These are phyloP conservation scores for Struthidea cinerea DNA, from an alignment of 2,113 vertebrate genomes.

Conservation along the genomic window DNA sequence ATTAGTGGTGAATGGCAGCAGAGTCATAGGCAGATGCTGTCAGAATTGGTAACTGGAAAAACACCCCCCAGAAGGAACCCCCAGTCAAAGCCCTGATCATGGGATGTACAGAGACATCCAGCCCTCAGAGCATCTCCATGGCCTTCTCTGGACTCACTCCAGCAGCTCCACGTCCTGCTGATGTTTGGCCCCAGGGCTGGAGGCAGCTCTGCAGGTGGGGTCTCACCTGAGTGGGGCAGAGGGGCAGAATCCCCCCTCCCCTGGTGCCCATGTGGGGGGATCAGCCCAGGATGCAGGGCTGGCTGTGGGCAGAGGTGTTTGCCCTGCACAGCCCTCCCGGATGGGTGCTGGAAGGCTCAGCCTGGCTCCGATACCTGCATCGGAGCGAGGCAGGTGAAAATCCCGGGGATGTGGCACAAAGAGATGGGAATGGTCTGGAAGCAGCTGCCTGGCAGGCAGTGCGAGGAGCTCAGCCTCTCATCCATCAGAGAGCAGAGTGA, in stretches of 20 bases:
- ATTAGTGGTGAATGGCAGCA: neutral
- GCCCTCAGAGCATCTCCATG: fast-evolving
- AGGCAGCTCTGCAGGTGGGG: neutral
- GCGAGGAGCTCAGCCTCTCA: neutral
- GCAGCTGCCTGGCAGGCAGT: neutral
- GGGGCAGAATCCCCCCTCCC: neutral
- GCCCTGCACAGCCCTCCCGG: neutral
- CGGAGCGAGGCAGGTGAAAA: neutral
- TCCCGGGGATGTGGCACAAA: neutral
- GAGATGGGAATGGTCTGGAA: neutral
- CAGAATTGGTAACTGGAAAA: neutral
- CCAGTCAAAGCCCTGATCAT: fast-evolving
- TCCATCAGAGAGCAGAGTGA: neutral
- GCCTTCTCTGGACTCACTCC: neutral
- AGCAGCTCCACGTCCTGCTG: neutral
- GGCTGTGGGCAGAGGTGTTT: neutral
- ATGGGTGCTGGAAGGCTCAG: neutral
- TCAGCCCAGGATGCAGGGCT: neutral
- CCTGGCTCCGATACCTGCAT: fast-evolving
- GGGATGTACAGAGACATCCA: neutral
- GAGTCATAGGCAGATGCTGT: neutral
- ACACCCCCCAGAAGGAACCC: neutral
- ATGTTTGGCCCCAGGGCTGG: neutral
- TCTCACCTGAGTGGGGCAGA: neutral
- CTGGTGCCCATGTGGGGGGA: neutral